These are phyloP conservation scores for Calyptommatus sinebrachiatus DNA, from an alignment of 2,113 vertebrate species.

Conservation along the genomic window DNA sequence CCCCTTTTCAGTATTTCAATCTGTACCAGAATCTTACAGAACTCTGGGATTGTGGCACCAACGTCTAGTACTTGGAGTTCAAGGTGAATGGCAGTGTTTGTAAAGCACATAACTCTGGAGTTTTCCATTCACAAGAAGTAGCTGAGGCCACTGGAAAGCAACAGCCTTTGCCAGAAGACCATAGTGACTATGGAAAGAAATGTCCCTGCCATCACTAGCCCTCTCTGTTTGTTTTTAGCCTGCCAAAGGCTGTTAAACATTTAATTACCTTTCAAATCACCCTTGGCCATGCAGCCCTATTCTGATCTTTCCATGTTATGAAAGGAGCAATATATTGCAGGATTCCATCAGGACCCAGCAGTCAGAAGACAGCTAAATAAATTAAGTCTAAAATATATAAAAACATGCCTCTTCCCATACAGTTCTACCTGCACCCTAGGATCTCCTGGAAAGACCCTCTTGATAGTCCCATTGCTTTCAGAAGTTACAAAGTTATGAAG, in stretches of 20 bases:
- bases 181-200: slow-evolving; percentile 1
- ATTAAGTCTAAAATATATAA: too few relatives aligned
- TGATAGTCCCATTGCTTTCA: too few relatives aligned
- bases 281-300: too few relatives aligned
- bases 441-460: too few relatives aligned
- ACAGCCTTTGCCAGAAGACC: too few relatives aligned
- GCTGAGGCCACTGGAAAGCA: slow-evolving; percentile 8
- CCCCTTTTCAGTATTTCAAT: not conserved
- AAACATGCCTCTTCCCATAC: too few relatives aligned
- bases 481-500: too few relatives aligned
- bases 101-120: too few relatives aligned
- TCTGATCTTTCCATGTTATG: not conserved
- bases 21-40: not conserved
- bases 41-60: not conserved
- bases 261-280: slow-evolving; percentile 1
- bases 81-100: slow-evolving; percentile 15
- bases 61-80: not conserved
- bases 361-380: not conserved
- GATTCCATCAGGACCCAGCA: not conserved
- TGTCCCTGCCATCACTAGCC: not conserved
- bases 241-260: not conserved
- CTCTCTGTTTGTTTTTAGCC: slow-evolving; percentile 6
- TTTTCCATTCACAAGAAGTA: not conserved
- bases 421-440: too few relatives aligned
- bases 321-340: not conserved